Evolutionary conservation across 2,888 invertebrate species (phyloP).

Genomic region (Lithophane ornitopus): DNA sequence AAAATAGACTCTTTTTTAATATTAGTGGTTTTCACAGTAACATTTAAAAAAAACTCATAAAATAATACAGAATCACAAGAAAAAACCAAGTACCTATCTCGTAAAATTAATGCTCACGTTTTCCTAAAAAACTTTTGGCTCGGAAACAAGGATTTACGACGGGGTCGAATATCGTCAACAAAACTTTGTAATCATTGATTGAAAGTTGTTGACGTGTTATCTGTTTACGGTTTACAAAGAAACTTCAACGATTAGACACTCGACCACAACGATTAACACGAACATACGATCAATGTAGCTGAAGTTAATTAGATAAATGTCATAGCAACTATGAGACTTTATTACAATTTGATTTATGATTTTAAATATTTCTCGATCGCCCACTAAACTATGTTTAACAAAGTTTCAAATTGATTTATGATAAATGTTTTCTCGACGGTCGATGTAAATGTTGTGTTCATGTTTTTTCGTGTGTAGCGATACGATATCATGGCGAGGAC

Average conservation of each 20-base stretch:
- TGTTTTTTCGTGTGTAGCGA: background rate
- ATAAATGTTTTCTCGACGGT: background rate
- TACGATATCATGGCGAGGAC: background rate
- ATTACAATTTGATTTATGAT: conserved; percentile 4
- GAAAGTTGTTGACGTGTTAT: conserved; percentile 35
- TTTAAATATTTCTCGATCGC: background rate
- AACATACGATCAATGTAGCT: conserved; percentile 6
- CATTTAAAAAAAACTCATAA: background rate
- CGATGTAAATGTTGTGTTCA: conserved; percentile 1
- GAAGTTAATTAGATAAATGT: conserved; percentile 1
- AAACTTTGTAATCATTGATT: conserved; percentile 45
- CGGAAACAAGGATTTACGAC: conserved; percentile 29
- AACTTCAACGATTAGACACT: conserved; percentile 18
- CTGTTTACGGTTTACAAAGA: conserved; percentile 28
- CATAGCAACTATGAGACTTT: background rate
- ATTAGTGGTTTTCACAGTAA: background rate
- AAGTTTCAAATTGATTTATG: conserved; percentile 9
- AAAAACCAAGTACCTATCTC: background rate
- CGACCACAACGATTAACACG: background rate
- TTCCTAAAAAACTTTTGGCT: conserved; percentile 39
- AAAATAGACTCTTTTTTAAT: background rate
- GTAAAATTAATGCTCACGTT: conserved; percentile 27
- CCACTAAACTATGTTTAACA: background rate
- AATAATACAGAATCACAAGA: conserved; percentile 1
- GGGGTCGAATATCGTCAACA: conserved; percentile 20